Conservation (phyloP, 1,140 invertebrate genomes). For the Scaptomyza pallida region DNA sequence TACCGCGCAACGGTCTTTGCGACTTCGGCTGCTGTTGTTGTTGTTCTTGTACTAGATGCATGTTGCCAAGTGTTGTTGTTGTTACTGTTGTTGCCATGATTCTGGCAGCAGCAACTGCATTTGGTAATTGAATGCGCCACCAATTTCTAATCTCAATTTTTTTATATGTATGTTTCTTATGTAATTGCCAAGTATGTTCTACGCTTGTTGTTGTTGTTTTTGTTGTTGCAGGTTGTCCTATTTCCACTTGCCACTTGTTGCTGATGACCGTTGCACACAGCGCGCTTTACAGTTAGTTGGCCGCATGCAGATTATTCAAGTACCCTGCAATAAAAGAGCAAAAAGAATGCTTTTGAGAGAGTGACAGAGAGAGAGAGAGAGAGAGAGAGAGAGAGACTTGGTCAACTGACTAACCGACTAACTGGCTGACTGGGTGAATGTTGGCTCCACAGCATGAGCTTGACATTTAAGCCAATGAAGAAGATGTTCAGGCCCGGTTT, state of each 20-base stretch:
- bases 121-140: slow-evolving; percentile 53
- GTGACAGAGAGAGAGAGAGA: slow-evolving; percentile 13
- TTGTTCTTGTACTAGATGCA: slow-evolving; percentile 35
- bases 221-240: slow-evolving; percentile 31
- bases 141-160: slow-evolving; percentile 44
- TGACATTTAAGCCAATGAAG: slow-evolving; percentile 64
- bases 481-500: slow-evolving; percentile 34
- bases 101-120: slow-evolving; percentile 68
- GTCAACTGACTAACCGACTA: slow-evolving; percentile 5
- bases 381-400: slow-evolving; percentile 1
- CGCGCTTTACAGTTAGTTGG: slow-evolving; percentile 67
- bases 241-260: slow-evolving; percentile 52
- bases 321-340: slow-evolving; percentile 52
- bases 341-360: slow-evolving; percentile 16
- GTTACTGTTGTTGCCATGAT: slow-evolving; percentile 46
- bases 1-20: slow-evolving; percentile 70
- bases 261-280: slow-evolving; percentile 68
- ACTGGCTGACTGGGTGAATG: slow-evolving; percentile 21
- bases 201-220: slow-evolving; percentile 25
- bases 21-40: slow-evolving; percentile 41
- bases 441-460: slow-evolving; percentile 50
- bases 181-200: slow-evolving; percentile 48
- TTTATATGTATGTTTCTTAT: slow-evolving; percentile 32
- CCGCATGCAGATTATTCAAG: slow-evolving; percentile 57
- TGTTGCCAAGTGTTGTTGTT: slow-evolving; percentile 26